Conservation (phyloP, 2,797 vertebrate genomes). For the Oreonectes daqikongensis region DNA sequence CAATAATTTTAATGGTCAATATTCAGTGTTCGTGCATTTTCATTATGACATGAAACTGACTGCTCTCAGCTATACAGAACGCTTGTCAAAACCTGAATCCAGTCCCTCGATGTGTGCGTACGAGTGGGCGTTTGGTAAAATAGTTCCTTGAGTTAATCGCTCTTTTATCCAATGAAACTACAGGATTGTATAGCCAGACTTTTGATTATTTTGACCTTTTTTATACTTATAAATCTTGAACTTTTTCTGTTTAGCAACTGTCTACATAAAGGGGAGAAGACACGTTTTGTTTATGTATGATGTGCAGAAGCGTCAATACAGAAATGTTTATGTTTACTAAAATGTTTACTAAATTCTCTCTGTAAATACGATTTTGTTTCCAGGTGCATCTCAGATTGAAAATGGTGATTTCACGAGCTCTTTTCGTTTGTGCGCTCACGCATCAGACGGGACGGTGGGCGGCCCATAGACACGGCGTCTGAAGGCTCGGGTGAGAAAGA, state of each 20-base stretch:
- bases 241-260: background rate
- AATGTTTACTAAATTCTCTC: too few relatives aligned
- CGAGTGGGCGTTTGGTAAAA: constrained; percentile 2
- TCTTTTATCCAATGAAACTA: background rate
- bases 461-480: constrained; percentile 67
- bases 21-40: constrained; percentile 12
- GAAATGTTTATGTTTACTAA: too few relatives aligned
- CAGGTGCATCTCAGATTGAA: background rate
- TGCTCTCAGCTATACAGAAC: constrained; percentile 3
- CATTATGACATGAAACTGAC: constrained; percentile 27
- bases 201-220: too few relatives aligned
- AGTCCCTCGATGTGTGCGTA: background rate
- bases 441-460: constrained; percentile 34
- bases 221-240: too few relatives aligned
- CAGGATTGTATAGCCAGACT: too few relatives aligned
- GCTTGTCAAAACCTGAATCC: background rate
- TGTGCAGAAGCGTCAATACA: too few relatives aligned
- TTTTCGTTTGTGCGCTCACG: constrained; percentile 50
- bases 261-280: background rate
- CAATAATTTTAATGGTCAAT: constrained; percentile 31
- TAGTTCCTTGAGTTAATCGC: background rate
- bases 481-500: constrained; percentile 42
- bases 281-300: background rate
- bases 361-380: too few relatives aligned
- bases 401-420: background rate